These are phyloP conservation scores for Clarias pachynema DNA, from an alignment of 2,797 vertebrate species.

Conservation along the genomic window DNA sequence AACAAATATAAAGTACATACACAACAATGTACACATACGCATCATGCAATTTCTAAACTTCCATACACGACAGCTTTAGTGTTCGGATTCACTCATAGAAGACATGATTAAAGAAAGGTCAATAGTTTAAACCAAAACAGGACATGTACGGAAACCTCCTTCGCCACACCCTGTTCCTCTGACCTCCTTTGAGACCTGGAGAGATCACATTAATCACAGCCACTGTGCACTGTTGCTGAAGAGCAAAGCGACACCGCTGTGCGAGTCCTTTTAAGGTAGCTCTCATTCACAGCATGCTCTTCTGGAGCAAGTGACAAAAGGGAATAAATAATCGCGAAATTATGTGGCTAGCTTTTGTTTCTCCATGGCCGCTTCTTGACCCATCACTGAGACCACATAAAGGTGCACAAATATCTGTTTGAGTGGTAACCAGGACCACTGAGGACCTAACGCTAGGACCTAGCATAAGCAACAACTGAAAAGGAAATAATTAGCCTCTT, in stretches of 20 bases:
- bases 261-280: constrained; percentile 38
- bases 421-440: background rate
- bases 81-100: background rate
- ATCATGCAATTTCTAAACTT: background rate
- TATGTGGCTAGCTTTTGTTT: background rate
- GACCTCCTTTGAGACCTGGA: constrained; percentile 19
- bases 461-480: background rate
- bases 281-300: constrained; percentile 25
- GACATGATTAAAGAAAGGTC: background rate
- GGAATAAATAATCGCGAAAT: constrained; percentile 1
- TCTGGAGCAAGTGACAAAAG: background rate
- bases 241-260: constrained; percentile 22
- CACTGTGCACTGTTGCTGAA: constrained; percentile 12
- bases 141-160: background rate
- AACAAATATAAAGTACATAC: background rate
- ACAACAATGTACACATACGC: background rate
- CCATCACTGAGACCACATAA: background rate
- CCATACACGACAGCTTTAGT: background rate
- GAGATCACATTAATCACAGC: constrained; percentile 41
- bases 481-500: background rate
- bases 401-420: background rate
- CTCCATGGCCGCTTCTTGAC: background rate
- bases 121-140: background rate
- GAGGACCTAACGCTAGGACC: background rate
- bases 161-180: constrained; percentile 18